phyloP scores from a whole-genome alignment of 2,113 vertebrate species.

The Perca schrenkii region DNA sequence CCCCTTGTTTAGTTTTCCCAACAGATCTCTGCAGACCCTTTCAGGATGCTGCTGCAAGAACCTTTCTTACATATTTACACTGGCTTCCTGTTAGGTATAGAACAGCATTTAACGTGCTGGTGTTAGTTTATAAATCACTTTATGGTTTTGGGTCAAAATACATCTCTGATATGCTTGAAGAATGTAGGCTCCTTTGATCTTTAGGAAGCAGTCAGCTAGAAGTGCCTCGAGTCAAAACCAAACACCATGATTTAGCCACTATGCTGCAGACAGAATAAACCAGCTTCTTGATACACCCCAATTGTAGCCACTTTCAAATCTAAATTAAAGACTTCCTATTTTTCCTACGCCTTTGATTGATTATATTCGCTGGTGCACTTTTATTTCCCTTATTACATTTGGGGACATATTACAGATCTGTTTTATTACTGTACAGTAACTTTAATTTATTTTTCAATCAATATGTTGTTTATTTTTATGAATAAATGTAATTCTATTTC shows the following conservation, averaged over 20 bases:
- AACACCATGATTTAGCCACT: constrained; percentile 4
- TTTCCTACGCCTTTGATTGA: neutral
- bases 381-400: constrained; percentile 1
- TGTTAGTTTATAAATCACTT: constrained; percentile 14
- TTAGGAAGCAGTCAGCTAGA: constrained; percentile 10
- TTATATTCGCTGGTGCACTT: constrained; percentile 5
- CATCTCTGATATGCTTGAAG: constrained; percentile 12
- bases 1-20: constrained; percentile 7
- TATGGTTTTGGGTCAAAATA: constrained; percentile 21
- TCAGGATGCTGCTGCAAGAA: constrained; percentile 2
- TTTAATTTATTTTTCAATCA: neutral
- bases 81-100: constrained; percentile 6
- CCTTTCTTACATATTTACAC: neutral
- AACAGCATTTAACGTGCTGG: neutral
- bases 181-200: neutral
- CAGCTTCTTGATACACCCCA: neutral
- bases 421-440: neutral
- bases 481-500: neutral
- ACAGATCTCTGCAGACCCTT: neutral
- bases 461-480: neutral
- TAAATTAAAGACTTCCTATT: neutral
- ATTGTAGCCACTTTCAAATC: neutral
- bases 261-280: neutral
- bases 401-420: neutral
- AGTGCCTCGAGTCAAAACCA: constrained; percentile 3